phyloP scores from a whole-genome alignment of 1,140 invertebrate genomes.

The Ceratina calcarata region DNA sequence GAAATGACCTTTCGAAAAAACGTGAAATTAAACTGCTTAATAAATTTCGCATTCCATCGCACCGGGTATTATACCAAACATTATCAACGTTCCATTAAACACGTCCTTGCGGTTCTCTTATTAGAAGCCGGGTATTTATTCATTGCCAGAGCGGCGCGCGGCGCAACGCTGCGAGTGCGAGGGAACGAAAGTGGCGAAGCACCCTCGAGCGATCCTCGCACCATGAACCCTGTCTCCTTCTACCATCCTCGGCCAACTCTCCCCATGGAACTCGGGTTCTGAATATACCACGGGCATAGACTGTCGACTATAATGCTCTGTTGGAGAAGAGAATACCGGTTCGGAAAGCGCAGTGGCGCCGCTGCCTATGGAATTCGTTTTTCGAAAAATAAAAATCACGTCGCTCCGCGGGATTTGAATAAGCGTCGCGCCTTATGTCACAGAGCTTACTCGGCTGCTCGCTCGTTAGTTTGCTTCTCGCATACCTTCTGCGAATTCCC shows the following conservation, averaged over 20 bases:
- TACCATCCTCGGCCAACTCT: slow-evolving; percentile 58
- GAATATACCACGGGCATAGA: slow-evolving; percentile 62
- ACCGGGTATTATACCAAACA: neutral
- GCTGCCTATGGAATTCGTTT: slow-evolving; percentile 60
- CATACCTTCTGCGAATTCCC: slow-evolving; percentile 26
- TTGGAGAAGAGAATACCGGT: slow-evolving; percentile 73
- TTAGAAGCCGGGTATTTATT: slow-evolving; percentile 46
- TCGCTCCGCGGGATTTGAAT: slow-evolving; percentile 36
- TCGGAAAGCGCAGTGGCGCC: slow-evolving; percentile 67
- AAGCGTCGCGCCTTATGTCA: slow-evolving; percentile 15
- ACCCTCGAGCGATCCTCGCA: slow-evolving; percentile 69
- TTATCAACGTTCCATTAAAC: neutral
- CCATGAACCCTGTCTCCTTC: slow-evolving; percentile 57
- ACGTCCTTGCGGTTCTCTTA: neutral
- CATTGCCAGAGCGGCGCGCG: slow-evolving; percentile 60
- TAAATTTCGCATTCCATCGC: neutral
- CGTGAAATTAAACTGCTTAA: neutral
- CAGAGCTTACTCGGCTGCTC: neutral
- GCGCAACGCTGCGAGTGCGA: slow-evolving; percentile 64
- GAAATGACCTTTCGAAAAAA: neutral
- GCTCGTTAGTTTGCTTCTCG: slow-evolving; percentile 1
- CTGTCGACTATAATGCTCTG: slow-evolving; percentile 66
- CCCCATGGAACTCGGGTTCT: slow-evolving; percentile 60
- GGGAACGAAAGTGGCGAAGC: slow-evolving; percentile 71
- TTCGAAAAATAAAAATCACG: slow-evolving; percentile 51